These are phyloP conservation scores for Neoniphon sammara DNA, from an alignment of 2,797 vertebrate genomes.

Conservation along the genomic window DNA sequence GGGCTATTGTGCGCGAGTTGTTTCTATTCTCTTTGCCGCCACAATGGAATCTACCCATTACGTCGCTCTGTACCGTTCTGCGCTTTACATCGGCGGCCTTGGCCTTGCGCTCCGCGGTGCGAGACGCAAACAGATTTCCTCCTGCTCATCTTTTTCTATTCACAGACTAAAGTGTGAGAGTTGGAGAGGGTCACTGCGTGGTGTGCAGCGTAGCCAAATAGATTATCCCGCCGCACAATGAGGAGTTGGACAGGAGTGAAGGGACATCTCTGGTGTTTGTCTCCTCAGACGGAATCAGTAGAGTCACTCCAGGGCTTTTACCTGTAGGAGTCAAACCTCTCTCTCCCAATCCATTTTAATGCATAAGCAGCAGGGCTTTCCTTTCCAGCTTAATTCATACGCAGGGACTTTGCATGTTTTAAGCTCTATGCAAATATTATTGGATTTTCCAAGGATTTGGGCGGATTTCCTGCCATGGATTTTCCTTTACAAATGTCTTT, in stretches of 20 bases:
- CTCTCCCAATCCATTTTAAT: slow-evolving; percentile 86
- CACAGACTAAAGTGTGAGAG: slow-evolving; percentile 62
- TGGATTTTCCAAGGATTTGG: slow-evolving; percentile 88
- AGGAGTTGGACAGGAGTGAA: slow-evolving; percentile 72
- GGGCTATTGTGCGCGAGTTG: slow-evolving; percentile 54
- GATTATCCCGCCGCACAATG: slow-evolving; percentile 68
- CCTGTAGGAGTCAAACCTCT: slow-evolving; percentile 84
- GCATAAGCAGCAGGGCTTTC: slow-evolving; percentile 85
- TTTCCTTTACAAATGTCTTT: slow-evolving; percentile 87
- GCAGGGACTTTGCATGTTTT: slow-evolving; percentile 88
- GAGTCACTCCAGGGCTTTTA: slow-evolving; percentile 76
- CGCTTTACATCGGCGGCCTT: slow-evolving; percentile 29
- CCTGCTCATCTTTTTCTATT: slow-evolving; percentile 58
- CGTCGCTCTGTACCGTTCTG: neutral
- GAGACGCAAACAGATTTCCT: slow-evolving; percentile 44
- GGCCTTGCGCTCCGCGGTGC: slow-evolving; percentile 46
- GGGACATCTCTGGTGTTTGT: slow-evolving; percentile 75
- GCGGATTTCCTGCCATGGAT: slow-evolving; percentile 85
- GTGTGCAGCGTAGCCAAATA: slow-evolving; percentile 57
- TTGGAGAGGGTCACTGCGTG: slow-evolving; percentile 74
- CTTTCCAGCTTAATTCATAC: slow-evolving; percentile 86
- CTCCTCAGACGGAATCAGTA: slow-evolving; percentile 76
- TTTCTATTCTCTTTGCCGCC: slow-evolving; percentile 26
- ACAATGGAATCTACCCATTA: slow-evolving; percentile 47
- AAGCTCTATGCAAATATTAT: slow-evolving; percentile 90